phyloP scores from a whole-genome alignment of 1,140 invertebrate species.

The Ips nitidus region DNA sequence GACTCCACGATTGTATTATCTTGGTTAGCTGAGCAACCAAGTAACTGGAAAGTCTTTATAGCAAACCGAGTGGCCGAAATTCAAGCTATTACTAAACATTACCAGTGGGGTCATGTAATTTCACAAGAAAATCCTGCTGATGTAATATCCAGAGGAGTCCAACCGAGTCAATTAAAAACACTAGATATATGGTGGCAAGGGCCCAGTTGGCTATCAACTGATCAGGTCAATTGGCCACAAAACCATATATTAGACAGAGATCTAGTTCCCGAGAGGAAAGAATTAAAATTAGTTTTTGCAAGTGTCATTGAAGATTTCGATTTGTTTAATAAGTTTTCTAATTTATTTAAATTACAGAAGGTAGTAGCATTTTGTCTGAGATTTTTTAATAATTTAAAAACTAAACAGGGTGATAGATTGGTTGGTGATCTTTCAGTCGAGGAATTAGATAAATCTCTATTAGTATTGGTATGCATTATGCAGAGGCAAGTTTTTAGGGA shows the following conservation, averaged over 20 bases:
- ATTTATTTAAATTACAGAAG: neutral
- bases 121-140: conserved; percentile 33
- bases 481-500: neutral
- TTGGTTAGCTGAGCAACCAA: conserved; percentile 25
- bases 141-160: conserved; percentile 42
- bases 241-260: neutral
- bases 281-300: neutral
- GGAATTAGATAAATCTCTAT: neutral
- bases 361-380: neutral
- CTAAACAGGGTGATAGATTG: neutral
- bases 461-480: neutral
- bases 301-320: neutral
- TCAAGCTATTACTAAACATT: conserved; percentile 35
- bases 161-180: conserved; percentile 6
- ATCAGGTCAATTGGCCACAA: conserved; percentile 10
- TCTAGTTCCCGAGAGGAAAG: neutral
- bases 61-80: conserved; percentile 30
- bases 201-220: conserved; percentile 23
- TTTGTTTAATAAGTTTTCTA: neutral
- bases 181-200: conserved; percentile 39
- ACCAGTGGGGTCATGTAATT: conserved; percentile 48
- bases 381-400: conserved; percentile 6
- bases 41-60: conserved; percentile 30
- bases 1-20: conserved; percentile 38
- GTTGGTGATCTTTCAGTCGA: neutral